A percentile compares a stretch with the other conserved stretches of the same genome.
Evolutionary conservation across 2,888 invertebrate genomes (phyloP).

Genomic region (Synanthedon vespiformis): DNA sequence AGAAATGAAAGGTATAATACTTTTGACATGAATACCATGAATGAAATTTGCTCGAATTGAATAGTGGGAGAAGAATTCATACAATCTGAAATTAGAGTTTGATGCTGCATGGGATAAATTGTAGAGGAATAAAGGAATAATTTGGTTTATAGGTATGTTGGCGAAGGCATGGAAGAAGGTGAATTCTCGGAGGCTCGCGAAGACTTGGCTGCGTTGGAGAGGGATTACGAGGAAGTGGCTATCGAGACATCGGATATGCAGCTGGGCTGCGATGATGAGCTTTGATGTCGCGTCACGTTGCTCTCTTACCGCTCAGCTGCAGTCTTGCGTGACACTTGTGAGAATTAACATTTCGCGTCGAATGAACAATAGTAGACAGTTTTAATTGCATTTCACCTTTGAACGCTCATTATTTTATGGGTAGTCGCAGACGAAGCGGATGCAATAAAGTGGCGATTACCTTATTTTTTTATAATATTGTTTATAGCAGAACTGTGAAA

Average conservation of each 20-base stretch:
- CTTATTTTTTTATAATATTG: slow-evolving; percentile 43
- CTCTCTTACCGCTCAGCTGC: slow-evolving; percentile 6
- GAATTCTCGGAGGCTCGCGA: slow-evolving; percentile 87
- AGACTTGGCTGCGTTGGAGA: slow-evolving; percentile 79
- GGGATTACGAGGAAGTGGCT: slow-evolving; percentile 82
- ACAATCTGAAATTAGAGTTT: too few species aligned
- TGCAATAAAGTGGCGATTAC: slow-evolving; percentile 60
- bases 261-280: slow-evolving; percentile 49
- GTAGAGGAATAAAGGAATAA: not conserved
- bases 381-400: too few species aligned
- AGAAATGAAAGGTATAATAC: too few species aligned
- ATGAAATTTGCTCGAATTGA: too few species aligned
- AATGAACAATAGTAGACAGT: too few species aligned
- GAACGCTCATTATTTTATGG: too few species aligned
- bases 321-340: too few species aligned
- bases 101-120: too few species aligned
- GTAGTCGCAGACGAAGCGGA: slow-evolving; percentile 30
- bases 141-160: slow-evolving; percentile 73
- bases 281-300: slow-evolving; percentile 23
- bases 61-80: too few species aligned
- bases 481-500: slow-evolving; percentile 62
- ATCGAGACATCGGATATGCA: slow-evolving; percentile 68
- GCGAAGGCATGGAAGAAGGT: slow-evolving; percentile 87
- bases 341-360: too few species aligned
- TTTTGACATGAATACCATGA: too few species aligned